Percentiles rank a stretch among this genome's conserved stretches.
phyloP scores from a whole-genome alignment of 2,888 invertebrate species.

The Clusia tigrina region DNA sequence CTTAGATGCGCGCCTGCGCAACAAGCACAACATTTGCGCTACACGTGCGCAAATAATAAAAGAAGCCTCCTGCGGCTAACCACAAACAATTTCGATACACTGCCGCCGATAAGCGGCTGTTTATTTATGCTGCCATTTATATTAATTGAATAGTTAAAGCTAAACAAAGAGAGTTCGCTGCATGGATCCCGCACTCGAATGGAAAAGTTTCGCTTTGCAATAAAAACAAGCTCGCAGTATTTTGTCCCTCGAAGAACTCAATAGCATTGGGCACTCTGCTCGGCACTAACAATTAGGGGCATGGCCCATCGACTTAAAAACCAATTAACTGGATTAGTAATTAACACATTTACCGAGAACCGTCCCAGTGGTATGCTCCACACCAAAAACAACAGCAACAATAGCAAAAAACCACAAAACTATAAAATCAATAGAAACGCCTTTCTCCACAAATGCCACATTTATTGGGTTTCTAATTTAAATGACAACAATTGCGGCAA shows the following conservation, averaged over 20 bases:
- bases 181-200: no score
- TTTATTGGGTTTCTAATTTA: neutral
- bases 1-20: neutral
- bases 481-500: neutral
- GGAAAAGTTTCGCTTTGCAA: neutral
- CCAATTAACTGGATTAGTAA: neutral
- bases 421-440: neutral
- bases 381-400: neutral
- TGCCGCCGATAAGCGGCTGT: constrained; percentile 13
- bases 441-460: neutral
- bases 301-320: neutral
- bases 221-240: neutral
- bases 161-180: neutral
- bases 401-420: neutral
- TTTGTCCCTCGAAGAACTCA: no score
- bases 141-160: no score
- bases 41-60: constrained; percentile 13
- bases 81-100: no score
- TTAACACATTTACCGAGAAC: neutral
- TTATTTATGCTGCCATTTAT: constrained; percentile 18
- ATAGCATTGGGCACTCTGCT: no score
- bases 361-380: neutral
- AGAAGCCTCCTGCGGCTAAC: constrained; percentile 25
- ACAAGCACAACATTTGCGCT: no score
- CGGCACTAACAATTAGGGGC: neutral